phyloP scores from a whole-genome alignment of 2,888 invertebrate species.

The Bugula neritina region DNA sequence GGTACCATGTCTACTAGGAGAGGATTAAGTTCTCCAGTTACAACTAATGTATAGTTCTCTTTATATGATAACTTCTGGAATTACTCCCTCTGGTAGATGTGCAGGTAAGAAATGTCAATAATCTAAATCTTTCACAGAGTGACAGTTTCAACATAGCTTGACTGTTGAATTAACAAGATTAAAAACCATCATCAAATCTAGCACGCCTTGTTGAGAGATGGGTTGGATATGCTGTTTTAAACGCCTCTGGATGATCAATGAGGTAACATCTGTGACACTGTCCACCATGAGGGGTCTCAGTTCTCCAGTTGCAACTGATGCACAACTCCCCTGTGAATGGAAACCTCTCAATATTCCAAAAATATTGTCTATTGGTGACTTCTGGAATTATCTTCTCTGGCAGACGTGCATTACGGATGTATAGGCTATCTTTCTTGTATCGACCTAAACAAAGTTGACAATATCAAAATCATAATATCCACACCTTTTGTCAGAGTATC shows the following conservation, averaged over 20 bases:
- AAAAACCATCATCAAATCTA: too few relatives aligned
- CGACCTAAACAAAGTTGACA: background rate
- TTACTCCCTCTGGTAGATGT: background rate
- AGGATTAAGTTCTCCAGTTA: too few relatives aligned
- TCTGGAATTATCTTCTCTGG: constrained; percentile 18
- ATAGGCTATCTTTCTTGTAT: background rate
- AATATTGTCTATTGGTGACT: background rate
- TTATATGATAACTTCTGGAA: background rate
- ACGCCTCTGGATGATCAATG: background rate
- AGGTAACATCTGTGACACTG: background rate
- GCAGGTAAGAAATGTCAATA: background rate
- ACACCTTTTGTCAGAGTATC: too few relatives aligned
- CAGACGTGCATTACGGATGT: constrained; percentile 3
- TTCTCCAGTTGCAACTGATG: constrained; percentile 9
- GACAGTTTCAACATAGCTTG: too few relatives aligned
- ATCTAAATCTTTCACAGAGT: too few relatives aligned
- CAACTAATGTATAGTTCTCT: background rate
- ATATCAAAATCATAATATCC: too few relatives aligned
- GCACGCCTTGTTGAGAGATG: too few relatives aligned
- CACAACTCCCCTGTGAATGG: background rate
- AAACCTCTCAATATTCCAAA: background rate
- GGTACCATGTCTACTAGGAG: background rate
- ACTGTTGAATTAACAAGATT: too few relatives aligned
- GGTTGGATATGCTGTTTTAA: too few relatives aligned
- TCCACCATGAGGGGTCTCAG: background rate